These are phyloP conservation scores for Syrphus vitripennis DNA, from an alignment of 2,888 invertebrate species.

Conservation along the genomic window DNA sequence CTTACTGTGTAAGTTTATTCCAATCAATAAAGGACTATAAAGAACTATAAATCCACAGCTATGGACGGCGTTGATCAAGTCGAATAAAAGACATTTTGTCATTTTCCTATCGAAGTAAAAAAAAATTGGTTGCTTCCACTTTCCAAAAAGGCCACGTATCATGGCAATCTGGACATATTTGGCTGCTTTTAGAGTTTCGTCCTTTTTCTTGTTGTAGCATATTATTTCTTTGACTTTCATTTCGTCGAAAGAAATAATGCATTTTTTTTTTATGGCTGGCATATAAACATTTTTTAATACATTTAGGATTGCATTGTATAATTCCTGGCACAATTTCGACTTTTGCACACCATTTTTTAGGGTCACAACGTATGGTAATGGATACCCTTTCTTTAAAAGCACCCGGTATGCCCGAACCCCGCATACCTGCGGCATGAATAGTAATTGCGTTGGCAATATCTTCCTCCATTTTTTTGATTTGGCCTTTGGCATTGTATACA, in stretches of 20 bases:
- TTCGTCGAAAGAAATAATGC: background rate
- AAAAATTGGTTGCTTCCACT: background rate
- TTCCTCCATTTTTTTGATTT: background rate
- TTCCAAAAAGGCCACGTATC: background rate
- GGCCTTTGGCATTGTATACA: too few species aligned
- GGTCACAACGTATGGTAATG: background rate
- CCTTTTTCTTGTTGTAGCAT: conserved; percentile 32
- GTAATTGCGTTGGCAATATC: background rate
- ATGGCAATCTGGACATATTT: background rate
- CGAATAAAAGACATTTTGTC: background rate
- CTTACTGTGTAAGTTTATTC: too few species aligned
- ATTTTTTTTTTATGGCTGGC: too few species aligned
- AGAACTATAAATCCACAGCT: conserved; percentile 14
- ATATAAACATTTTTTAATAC: background rate
- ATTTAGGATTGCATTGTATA: too few species aligned
- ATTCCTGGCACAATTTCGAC: background rate
- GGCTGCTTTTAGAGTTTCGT: conserved; percentile 33
- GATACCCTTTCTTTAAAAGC: background rate
- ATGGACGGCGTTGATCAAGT: conserved; percentile 46
- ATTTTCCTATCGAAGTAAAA: background rate
- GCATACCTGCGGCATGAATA: background rate
- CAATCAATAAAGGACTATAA: too few species aligned
- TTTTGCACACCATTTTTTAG: background rate
- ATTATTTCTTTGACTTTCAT: conserved; percentile 36
- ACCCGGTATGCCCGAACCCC: background rate